A percentile compares a stretch with the other conserved stretches of the same genome.
phyloP scores from a whole-genome alignment of 2,888 invertebrate species.

The Capitulum mitella region DNA sequence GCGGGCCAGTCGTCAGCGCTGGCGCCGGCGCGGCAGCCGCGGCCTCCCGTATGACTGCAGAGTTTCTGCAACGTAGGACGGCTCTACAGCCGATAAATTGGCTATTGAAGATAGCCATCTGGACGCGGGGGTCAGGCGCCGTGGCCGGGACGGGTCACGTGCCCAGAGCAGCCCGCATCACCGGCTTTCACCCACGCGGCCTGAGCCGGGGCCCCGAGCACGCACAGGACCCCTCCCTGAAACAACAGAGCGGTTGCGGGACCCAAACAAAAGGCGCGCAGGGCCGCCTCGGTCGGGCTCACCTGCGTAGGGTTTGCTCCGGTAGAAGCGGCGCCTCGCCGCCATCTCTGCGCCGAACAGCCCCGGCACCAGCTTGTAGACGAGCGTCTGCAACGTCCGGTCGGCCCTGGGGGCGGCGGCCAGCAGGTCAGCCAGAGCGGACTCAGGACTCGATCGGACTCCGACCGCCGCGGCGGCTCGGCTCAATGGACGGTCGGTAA shows the following conservation, averaged over 20 bases:
- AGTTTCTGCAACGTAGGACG: neutral
- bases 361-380: neutral
- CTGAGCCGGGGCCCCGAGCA: neutral
- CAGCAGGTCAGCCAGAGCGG: too few relatives aligned
- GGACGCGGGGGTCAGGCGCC: neutral
- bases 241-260: too few relatives aligned
- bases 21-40: neutral
- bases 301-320: neutral
- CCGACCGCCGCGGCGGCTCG: too few relatives aligned
- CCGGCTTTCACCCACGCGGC: neutral
- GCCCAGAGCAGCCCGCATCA: neutral
- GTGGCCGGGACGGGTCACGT: neutral
- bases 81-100: neutral
- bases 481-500: too few relatives aligned
- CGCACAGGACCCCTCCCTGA: too few relatives aligned
- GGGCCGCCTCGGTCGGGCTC: too few relatives aligned
- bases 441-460: too few relatives aligned
- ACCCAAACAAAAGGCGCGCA: too few relatives aligned
- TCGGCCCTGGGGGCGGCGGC: neutral
- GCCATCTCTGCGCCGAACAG: neutral
- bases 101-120: conserved; percentile 16
- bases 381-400: neutral
- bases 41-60: neutral
- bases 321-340: neutral
- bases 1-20: neutral